Evolutionary conservation across 2,888 invertebrate species (phyloP), one percentile per base, ranked within the genome.

Genomic region (Phengaris arion): DNA sequence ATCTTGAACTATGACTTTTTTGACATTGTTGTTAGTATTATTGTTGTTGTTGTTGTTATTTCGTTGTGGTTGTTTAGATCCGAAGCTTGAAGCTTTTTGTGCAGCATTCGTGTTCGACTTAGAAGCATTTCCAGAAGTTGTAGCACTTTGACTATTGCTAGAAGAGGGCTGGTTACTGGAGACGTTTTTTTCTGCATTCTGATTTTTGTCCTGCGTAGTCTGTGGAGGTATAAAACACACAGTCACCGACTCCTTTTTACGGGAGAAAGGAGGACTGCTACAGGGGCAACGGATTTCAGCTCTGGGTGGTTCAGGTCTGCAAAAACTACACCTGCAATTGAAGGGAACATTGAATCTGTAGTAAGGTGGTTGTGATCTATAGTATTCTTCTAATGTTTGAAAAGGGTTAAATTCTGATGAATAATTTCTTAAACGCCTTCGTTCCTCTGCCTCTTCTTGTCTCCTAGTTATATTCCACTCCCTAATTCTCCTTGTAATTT

Each of bases 61-160:
- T 69, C 64, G 68, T 75, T 74, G 59, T 75, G 74, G 48, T 35
- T 68, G 74, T 72, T 76, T 45, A 59, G 76, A 70, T 68, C 70
- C 76, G 22, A 69, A 72, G 10, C 70, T 55, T 64, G 72, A 15
- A 48, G 54, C 46, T 68, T 76, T 64, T 35, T 35, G 64, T 64
- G 64, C 35, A 52, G 10, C 52, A 10, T 10, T 59, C 10, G 59
- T 22, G 10, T 59, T 59, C 35, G 35, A 35, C 12, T 64, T 35
- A 64, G 35, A 64, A 12, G 35, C 35, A 12, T 10, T 64, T 35
- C 0, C 35, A 35, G 64, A 35, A 12, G 35, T 6, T 64, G 35
- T 35, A 59, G 59, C 22, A 12, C 22, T 0, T 64, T 64, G 35
- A 64, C 35, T 35, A 35, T 35, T 64, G 64, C 35, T 64, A 35